Base-by-base conservation (phyloP, 53 echinoderm and acorn worm genomes). In the Temnopleurus reevesii region DNA sequence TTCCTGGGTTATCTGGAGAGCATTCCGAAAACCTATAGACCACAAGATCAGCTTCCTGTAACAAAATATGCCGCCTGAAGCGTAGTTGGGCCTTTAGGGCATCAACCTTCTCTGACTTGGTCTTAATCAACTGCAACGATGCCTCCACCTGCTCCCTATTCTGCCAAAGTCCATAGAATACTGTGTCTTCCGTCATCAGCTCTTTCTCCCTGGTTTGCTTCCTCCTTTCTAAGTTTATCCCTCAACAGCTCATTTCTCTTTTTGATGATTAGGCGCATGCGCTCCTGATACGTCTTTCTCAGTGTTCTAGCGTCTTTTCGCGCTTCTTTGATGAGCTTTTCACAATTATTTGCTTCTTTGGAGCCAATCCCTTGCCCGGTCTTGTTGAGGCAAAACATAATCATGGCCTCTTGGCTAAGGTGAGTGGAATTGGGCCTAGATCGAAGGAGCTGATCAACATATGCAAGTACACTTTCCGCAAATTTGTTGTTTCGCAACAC, bases 401-500 rank as follows among this genome's bases (percentile, higher is more conserved):
- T 56, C 83, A 83, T 83, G 15, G 83, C 83, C 57, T 83, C 83
- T 56, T 83, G 57, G 36, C 83, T 83, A 12, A 83, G 83, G 83
- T 83, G 83, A 56, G 56, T 83, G 15, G 83, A 83, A 19, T 55
- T 83, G 3, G 84, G 90, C 51, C 82, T 64, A 7, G 83, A 83
- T 49, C 76, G 51, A 45, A 90, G 66, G 28, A 90, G 83, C 31
- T 90, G 83, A 41, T 90, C 90, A 21, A 90, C 79, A 34, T 90
- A 90, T 18, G 90, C 90, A 3, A 90, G 84, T 21, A 90, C 90
- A 65, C 90, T 61, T 54, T 90, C 90, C 4, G 90, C 83, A 66
- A 65, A 90, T 28, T 90, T 90, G 79, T 90, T 90, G 46, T 90
- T 90, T 90, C 30, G 65, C 65, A 12, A 90, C 90, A 46, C 90